Base-by-base conservation (phyloP, 2,113 vertebrate genomes). In the Cyprinodon variegatus region DNA sequence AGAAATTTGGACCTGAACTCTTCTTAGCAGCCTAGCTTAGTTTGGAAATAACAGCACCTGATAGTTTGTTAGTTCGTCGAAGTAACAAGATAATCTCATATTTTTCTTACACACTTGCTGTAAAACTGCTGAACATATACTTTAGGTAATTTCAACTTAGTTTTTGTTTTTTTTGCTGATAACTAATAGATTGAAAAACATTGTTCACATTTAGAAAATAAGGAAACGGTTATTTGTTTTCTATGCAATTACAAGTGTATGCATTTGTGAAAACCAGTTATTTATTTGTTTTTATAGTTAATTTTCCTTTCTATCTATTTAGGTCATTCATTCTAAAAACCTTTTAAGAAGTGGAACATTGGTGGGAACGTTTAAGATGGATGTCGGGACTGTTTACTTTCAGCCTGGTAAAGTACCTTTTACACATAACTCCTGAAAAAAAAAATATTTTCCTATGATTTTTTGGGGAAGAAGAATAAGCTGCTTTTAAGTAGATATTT, bases 321-420 rank as follows among this genome's bases (percentile, higher is more conserved):
- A 99, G 98, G 98, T 99, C 43, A 99, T 99, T 79, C 98, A 99
- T 89, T 99, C 98, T 61, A 99, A 99, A 92, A 99, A 99, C 86
- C 96, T 99, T 70, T 88, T 99, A 73, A 94, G 98, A 50, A 99
- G 98, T 0, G 98, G 98, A 62, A 99, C 97, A 0, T 76, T 99
- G 86, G 97, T 99, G 36, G 98, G 98, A 0, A 96, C 94, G 61
- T 99, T 99, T 88, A 99, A 99, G 87, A 95, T 99, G 95, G 98
- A 99, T 0, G 96, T 99, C 11, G 98, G 98, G 5, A 99, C 97
- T 0, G 95, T 99, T 85, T 99, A 99, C 36, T 91, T 94, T 17
- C 98, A 99, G 61, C 96, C 97, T 0, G 98, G 98, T 98, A 86
- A 88, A 53, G 3, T 57, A 70, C n/a, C 50, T 29, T 36, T 29